Conservation (phyloP, 1,140 invertebrate species). For the Frieseomelitta varia region DNA sequence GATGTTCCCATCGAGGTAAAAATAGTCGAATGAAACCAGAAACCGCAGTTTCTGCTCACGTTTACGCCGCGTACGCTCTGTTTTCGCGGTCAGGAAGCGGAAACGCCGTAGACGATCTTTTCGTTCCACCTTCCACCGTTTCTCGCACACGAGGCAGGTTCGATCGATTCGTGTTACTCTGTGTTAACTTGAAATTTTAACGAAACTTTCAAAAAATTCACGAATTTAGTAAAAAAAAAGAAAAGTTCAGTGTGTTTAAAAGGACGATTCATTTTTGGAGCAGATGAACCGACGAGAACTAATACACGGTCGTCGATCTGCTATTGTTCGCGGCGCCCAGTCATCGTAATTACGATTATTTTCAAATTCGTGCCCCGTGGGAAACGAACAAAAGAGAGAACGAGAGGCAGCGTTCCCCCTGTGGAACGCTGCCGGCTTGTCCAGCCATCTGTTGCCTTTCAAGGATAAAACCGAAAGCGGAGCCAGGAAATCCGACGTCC, state of each 20-base stretch:
- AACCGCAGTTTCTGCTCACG: conserved; percentile 51
- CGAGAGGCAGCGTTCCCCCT: conserved; percentile 38
- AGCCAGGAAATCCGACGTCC: conserved; percentile 34
- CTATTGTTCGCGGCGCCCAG: background rate
- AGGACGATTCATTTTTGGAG: background rate
- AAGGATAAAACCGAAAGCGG: conserved; percentile 47
- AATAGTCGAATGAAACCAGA: conserved; percentile 33
- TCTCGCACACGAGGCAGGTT: background rate
- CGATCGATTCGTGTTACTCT: too few species aligned
- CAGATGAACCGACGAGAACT: background rate
- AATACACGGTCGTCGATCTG: background rate
- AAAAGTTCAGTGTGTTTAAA: too few species aligned
- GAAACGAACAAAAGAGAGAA: conserved; percentile 36
- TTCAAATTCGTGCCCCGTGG: conserved; percentile 39
- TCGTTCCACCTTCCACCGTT: conserved; percentile 5
- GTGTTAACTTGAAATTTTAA: background rate
- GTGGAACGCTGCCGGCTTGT: conserved; percentile 40
- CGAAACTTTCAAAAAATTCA: too few species aligned
- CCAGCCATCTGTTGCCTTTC: conserved; percentile 53
- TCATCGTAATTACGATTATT: conserved; percentile 36
- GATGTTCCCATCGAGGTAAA: conserved; percentile 27
- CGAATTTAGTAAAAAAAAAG: too few species aligned
- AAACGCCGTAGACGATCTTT: conserved; percentile 1
- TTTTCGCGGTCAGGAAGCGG: conserved; percentile 49
- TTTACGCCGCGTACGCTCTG: conserved; percentile 25